Evolutionary conservation across 2,888 invertebrate genomes (phyloP), one percentile per base, ranked within the genome.

Genomic region (Isotomurus palustris): DNA sequence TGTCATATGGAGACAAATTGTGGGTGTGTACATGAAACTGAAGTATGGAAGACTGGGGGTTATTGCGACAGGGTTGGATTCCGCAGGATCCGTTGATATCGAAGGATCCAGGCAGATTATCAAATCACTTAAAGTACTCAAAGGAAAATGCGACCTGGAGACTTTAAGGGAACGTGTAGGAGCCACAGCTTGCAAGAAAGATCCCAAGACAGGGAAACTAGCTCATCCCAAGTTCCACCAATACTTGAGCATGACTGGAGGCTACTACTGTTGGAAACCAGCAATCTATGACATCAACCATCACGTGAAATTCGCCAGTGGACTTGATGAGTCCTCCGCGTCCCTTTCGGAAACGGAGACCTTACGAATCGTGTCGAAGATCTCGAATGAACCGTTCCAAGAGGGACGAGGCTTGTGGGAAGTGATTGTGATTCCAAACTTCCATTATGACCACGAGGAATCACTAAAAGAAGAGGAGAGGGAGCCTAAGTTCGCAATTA

Each of bases 191-290:
- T 53, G 64, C 27, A 53, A 58, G 17, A 43, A 17, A 27, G 36
- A 60, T 22, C 28, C 56, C 24, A 1, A 22, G 3, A 53, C 55
- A 29, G 64, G 64, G 17, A 22, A 36, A 19, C 49, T 62, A 2
- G 51, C 60, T 2, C 64, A 58, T 44, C 64, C 56, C 12, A 68
- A 68, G 40, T 68, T 68, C 38, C 56, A 56, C 43, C 68, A 68
- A 24, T 58, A 58, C 29, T 49, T 68, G 47, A 58, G 55, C 29
- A 56, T 40, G 5, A 43, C 53, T 35, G 61, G 56, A 27, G 64
- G 64, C 2, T 68, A 56, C 35, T 64, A 64, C 35, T 64, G 66
- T 24, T 68, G 68, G 68, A 61, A 52, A 44, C 68, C 68, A 12
- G 58, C 68, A 0, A 38, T 47, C 1, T 64, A 60, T 50, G 68